Conservation (phyloP, 2,797 vertebrate genomes). For the Cirrhinus mrigala region DNA sequence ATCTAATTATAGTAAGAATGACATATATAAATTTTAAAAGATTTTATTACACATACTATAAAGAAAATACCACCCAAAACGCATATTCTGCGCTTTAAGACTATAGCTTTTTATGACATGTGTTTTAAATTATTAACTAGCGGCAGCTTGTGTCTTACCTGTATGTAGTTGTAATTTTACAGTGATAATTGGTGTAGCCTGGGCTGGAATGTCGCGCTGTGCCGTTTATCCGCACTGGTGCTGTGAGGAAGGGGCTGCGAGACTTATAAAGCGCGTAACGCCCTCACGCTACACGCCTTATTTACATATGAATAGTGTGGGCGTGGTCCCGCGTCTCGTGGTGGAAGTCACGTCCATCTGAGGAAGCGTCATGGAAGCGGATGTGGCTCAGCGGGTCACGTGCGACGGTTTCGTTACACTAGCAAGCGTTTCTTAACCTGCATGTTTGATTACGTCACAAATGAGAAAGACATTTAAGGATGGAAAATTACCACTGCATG, state of each 20-base stretch:
- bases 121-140: not conserved
- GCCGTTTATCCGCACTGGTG: slow-evolving; percentile 65
- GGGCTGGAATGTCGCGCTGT: not conserved
- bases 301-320: slow-evolving; percentile 56
- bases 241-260: slow-evolving; percentile 15
- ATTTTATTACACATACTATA: not conserved
- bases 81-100: not conserved
- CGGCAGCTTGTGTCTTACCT: slow-evolving; percentile 47
- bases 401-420: slow-evolving; percentile 27
- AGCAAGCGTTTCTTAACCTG: not conserved
- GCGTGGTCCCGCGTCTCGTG: slow-evolving; percentile 57
- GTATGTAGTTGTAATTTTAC: not conserved
- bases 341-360: slow-evolving; percentile 70
- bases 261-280: slow-evolving; percentile 68
- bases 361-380: slow-evolving; percentile 30
- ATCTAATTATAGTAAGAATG: not conserved
- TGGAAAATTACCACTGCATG: not conserved
- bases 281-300: slow-evolving; percentile 11
- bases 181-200: slow-evolving; percentile 4
- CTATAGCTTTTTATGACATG: not conserved
- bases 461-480: not conserved
- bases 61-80: not conserved
- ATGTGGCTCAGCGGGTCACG: slow-evolving; percentile 42
- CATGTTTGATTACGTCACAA: not conserved
- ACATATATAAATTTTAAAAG: too few relatives aligned